Base-by-base conservation (phyloP, 2,113 vertebrate species). In the Thymallus thymallus region DNA sequence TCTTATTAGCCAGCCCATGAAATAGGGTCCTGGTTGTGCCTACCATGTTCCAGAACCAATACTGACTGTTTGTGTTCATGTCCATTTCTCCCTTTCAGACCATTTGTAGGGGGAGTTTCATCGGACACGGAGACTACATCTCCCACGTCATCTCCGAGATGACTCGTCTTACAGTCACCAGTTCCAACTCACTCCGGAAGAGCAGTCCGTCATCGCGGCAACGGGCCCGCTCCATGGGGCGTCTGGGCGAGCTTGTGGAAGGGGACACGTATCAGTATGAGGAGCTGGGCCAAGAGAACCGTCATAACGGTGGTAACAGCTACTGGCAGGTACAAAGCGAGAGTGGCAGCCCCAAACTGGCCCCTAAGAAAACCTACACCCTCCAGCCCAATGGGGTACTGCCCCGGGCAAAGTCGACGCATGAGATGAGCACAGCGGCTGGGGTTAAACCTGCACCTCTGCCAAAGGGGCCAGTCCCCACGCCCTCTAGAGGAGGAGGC, bases 161-260 rank as follows among this genome's bases (percentile, higher is more conserved):
- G 91, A 93, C 92, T 81, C 95, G 91, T 65, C 86, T 98, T 51
- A 95, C 95, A 0, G 94, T 94, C 85, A 94, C 89, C 84, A 94
- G 95, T 73, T 98, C 96, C 0, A 98, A 97, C 82, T 96, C 96
- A 0, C 90, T 98, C 22, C 90, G 96, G 2, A 92, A 93, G 65
- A 91, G 88, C 65, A 95, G 95, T 80, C 90, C 91, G 1, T 94
- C 90, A 62, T 66, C 86, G 35, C 92, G 95, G 75, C 93, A 94
- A 84, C 93, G 95, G 68, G 96, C 96, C 0, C 93, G 92, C 76
- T 96, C 95, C 0, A 82, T 97, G 13, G 95, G 95, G 24, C 91
- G 94, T 1, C 90, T 96, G 73, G 94, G 93, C 0, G 95, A 96
- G 0, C 88, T 94, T 60, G 79, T 71, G 2, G 93, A 93, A 85